Conservation (phyloP, 2,113 vertebrate species). For the Maccullochella peelii region DNA sequence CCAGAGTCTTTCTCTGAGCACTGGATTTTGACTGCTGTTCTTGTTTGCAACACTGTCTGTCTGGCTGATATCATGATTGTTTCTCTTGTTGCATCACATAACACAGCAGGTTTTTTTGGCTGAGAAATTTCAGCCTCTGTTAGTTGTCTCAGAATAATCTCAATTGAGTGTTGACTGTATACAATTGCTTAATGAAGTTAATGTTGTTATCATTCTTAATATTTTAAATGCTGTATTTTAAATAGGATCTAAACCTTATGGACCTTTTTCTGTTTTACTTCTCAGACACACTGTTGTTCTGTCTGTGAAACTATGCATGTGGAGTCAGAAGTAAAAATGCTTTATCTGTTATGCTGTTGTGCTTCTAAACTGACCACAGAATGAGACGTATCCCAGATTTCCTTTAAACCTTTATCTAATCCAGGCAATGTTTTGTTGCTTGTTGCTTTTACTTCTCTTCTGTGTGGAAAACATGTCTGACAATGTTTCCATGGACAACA, state of each 20-base stretch:
- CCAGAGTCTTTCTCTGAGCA: neutral
- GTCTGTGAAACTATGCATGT: neutral
- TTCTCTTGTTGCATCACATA: slow-evolving; percentile 11
- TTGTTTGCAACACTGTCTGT: neutral
- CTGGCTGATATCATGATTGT: slow-evolving; percentile 9
- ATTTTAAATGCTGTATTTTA: neutral
- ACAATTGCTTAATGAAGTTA: neutral
- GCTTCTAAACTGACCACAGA: neutral
- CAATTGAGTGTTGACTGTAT: neutral
- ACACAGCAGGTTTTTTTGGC: neutral
- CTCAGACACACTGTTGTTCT: neutral
- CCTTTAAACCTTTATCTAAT: neutral
- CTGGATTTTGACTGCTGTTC: slow-evolving; percentile 8
- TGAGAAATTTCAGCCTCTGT: neutral
- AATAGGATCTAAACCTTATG: neutral
- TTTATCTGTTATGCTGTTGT: neutral
- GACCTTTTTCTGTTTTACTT: neutral
- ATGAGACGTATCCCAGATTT: neutral
- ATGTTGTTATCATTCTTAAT: neutral
- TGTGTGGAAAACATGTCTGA: slow-evolving; percentile 22
- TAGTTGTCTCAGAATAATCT: neutral
- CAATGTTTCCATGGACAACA: slow-evolving; percentile 21
- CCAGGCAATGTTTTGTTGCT: neutral
- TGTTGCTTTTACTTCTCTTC: slow-evolving; percentile 7
- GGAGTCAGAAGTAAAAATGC: neutral